These are phyloP conservation scores for Drosophila conformis DNA, from an alignment of 2,888 invertebrate genomes.

Conservation along the genomic window DNA sequence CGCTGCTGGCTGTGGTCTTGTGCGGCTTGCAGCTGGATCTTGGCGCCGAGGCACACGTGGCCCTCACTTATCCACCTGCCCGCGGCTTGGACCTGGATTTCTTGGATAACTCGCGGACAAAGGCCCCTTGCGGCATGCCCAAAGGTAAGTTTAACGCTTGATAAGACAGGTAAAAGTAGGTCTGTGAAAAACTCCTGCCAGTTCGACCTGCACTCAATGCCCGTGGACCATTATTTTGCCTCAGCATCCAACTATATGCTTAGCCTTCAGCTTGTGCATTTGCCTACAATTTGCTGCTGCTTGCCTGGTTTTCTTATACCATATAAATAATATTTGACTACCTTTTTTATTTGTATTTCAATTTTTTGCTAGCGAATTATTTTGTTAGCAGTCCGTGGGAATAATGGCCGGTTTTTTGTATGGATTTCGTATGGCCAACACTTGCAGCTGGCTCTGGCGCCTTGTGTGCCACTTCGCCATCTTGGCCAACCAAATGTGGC, in stretches of 20 bases:
- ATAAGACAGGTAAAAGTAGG: conserved; percentile 44
- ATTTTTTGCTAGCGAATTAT: conserved; percentile 27
- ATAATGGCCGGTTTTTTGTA: conserved; percentile 63
- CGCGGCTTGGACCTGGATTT: conserved; percentile 96
- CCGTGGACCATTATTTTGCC: conserved; percentile 1
- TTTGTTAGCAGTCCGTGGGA: conserved; percentile 61
- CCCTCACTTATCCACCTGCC: conserved; percentile 95
- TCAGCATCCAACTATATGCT: background rate
- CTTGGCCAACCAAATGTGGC: conserved; percentile 24
- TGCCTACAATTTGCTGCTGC: conserved; percentile 45
- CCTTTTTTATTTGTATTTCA: conserved; percentile 17
- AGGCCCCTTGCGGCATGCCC: conserved; percentile 97
- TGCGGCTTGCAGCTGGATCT: conserved; percentile 42
- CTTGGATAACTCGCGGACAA: conserved; percentile 95
- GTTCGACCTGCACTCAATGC: conserved; percentile 43
- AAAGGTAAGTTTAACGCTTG: conserved; percentile 88
- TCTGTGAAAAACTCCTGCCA: conserved; percentile 42
- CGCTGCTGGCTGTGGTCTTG: conserved; percentile 39
- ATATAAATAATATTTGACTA: conserved; percentile 45
- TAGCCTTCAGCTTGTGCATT: conserved; percentile 44
- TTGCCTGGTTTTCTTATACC: conserved; percentile 22
- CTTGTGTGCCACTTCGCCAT: conserved; percentile 43
- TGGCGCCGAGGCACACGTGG: conserved; percentile 88
- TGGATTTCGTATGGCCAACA: conserved; percentile 28
- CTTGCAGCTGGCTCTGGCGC: conserved; percentile 53